Evolutionary conservation across 2,113 vertebrate genomes (phyloP).

Genomic region (Hystrix brachyura): DNA sequence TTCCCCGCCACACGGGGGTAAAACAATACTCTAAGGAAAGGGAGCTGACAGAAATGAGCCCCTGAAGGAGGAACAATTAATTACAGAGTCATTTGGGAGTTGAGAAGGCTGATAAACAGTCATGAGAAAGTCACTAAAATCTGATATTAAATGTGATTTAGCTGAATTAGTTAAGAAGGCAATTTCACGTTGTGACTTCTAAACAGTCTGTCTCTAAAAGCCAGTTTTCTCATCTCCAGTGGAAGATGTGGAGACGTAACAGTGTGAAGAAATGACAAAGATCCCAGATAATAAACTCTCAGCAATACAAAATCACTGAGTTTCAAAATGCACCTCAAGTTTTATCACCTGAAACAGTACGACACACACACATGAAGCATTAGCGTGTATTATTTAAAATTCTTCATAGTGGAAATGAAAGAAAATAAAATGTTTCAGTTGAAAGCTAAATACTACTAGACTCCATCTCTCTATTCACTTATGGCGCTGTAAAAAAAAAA

Average conservation of each 20-base stretch:
- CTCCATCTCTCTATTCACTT: neutral
- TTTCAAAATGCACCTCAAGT: conserved; percentile 5
- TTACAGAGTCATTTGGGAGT: conserved; percentile 64
- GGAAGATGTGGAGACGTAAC: neutral
- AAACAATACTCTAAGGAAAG: conserved; percentile 62
- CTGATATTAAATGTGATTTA: conserved; percentile 68
- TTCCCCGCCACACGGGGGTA: conserved; percentile 29
- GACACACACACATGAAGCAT: neutral
- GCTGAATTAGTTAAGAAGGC: conserved; percentile 36
- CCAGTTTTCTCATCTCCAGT: conserved; percentile 31
- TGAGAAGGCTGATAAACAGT: conserved; percentile 65
- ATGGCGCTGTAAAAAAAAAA: neutral
- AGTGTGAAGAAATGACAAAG: neutral
- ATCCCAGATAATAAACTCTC: neutral
- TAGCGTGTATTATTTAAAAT: neutral
- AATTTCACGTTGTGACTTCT: conserved; percentile 58
- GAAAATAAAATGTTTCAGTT: conserved; percentile 25
- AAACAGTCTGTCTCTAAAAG: conserved; percentile 49
- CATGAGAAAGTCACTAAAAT: conserved; percentile 65
- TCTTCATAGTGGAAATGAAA: conserved; percentile 48
- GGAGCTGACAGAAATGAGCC: conserved; percentile 30
- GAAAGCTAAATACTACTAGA: conserved; percentile 47
- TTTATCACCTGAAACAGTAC: neutral
- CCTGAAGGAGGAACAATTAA: conserved; percentile 66
- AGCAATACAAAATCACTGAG: neutral